Conservation (phyloP, 2,113 vertebrate genomes). For the Tichodroma muraria region DNA sequence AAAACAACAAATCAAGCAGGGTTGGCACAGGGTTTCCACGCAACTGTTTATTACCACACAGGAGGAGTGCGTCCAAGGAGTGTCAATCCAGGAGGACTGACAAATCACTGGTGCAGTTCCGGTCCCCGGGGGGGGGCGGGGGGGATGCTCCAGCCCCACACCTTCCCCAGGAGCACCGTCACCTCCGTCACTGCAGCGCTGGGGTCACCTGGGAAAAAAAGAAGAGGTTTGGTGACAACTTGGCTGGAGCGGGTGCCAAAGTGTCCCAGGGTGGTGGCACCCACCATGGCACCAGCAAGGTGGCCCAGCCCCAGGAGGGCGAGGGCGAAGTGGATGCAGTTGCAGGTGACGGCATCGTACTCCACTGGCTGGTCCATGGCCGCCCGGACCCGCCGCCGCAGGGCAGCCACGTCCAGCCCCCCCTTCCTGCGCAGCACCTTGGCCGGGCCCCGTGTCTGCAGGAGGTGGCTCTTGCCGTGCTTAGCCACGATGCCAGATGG, state of each 20-base stretch:
- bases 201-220: neutral
- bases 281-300: neutral
- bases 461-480: constrained; percentile 5
- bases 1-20: neutral
- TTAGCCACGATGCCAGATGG: neutral
- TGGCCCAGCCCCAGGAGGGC: constrained; percentile 29
- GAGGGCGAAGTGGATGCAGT: constrained; percentile 34
- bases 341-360: neutral
- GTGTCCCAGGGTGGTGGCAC: neutral
- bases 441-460: neutral
- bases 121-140: rapidly evolving
- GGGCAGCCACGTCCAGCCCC: neutral
- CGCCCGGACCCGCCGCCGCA: neutral
- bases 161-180: rapidly evolving
- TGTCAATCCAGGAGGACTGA: neutral
- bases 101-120: rapidly evolving
- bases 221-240: neutral
- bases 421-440: constrained; percentile 21
- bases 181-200: neutral
- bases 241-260: rapidly evolving
- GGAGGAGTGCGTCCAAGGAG: too few relatives aligned
- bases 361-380: constrained; percentile 8
- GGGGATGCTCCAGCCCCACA: rapidly evolving
- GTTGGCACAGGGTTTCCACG: neutral
- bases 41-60: neutral